Conservation (phyloP, 1,140 invertebrate genomes). For the Drosophila pandora region DNA sequence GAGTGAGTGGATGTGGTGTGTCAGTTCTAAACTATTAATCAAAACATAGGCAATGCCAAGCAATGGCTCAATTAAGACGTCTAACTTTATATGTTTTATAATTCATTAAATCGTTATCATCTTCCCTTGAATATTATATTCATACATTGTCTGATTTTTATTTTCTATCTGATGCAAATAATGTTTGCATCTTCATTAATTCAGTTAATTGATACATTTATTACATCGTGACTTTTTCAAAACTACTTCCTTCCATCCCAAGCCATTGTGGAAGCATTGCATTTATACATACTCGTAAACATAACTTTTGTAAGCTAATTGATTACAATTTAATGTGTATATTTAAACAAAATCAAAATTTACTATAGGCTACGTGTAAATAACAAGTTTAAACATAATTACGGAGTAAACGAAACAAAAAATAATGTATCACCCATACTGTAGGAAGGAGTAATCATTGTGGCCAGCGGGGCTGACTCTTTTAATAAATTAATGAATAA, state of each 20-base stretch:
- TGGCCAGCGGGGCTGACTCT: conserved; percentile 39
- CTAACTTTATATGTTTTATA: too few relatives aligned
- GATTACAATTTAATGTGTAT: conserved; percentile 69
- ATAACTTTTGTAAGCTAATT: conserved; percentile 40
- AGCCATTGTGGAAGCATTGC: conserved; percentile 40
- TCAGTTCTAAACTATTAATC: conserved; percentile 49
- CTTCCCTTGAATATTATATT: neutral
- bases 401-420: conserved; percentile 14
- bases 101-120: too few relatives aligned
- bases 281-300: conserved; percentile 14
- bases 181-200: conserved; percentile 21
- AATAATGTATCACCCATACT: conserved; percentile 20
- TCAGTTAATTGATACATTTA: conserved; percentile 33
- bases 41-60: conserved; percentile 14
- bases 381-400: conserved; percentile 60
- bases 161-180: neutral
- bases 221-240: neutral
- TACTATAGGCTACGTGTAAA: conserved; percentile 63
- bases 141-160: neutral
- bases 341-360: conserved; percentile 59
- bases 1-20: conserved; percentile 25
- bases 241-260: neutral
- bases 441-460: conserved; percentile 35
- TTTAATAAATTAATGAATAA: conserved; percentile 65
- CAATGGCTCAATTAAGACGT: conserved; percentile 8